Evolutionary conservation across 2,797 vertebrate genomes (phyloP).

Genomic region (Myotis daubentonii): DNA sequence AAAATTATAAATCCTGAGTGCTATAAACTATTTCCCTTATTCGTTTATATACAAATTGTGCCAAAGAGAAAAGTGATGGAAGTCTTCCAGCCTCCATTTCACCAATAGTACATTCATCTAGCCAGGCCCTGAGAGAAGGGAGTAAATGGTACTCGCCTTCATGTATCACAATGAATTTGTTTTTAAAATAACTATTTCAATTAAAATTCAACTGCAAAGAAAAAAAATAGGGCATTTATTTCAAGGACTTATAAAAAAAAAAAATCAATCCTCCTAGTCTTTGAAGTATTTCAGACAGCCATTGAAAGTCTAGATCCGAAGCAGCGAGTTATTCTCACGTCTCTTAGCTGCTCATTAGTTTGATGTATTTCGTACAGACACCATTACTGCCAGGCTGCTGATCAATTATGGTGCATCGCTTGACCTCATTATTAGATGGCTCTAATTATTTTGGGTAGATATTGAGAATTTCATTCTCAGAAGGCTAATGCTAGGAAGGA

Average conservation of each 20-base stretch:
- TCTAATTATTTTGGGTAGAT: constrained; percentile 60
- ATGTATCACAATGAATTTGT: background rate
- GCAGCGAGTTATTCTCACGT: constrained; percentile 31
- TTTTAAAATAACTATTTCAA: constrained; percentile 47
- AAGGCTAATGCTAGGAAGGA: background rate
- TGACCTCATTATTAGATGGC: constrained; percentile 58
- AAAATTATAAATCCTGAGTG: background rate
- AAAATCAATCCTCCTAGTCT: constrained; percentile 57
- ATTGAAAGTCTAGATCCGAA: constrained; percentile 55
- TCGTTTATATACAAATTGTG: background rate
- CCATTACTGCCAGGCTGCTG: constrained; percentile 41
- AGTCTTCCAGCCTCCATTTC: background rate
- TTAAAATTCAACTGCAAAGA: constrained; percentile 13
- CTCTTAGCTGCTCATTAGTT: constrained; percentile 72
- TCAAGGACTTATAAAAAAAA: constrained; percentile 61
- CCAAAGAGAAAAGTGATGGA: background rate
- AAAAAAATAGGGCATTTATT: constrained; percentile 47
- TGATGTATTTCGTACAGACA: constrained; percentile 68
- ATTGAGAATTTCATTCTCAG: constrained; percentile 40
- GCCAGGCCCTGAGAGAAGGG: background rate
- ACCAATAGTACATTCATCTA: background rate
- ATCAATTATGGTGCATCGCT: constrained; percentile 35
- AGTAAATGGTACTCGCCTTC: background rate
- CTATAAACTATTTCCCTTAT: background rate
- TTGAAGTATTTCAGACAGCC: constrained; percentile 63